Conservation (phyloP, 2,797 vertebrate genomes). For the Arctocebus calabarensis region DNA sequence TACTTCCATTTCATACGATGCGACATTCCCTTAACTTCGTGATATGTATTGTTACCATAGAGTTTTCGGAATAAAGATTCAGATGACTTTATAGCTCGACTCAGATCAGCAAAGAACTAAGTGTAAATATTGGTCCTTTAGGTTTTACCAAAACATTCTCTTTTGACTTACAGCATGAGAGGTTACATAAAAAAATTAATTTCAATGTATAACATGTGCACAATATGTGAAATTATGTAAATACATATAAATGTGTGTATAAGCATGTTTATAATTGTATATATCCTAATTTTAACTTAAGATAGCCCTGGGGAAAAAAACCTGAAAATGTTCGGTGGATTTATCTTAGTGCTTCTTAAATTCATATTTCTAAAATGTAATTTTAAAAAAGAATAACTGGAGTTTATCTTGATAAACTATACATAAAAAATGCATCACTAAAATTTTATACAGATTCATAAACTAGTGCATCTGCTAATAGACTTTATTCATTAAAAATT, state of each 20-base stretch:
- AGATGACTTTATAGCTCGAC: slow-evolving; percentile 37
- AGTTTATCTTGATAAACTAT: slow-evolving; percentile 25
- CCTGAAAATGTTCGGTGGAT: not conserved
- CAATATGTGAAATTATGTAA: slow-evolving; percentile 20
- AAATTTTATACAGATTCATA: slow-evolving; percentile 4
- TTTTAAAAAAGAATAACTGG: not conserved
- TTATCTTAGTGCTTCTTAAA: slow-evolving; percentile 2
- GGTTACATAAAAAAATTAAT: slow-evolving; percentile 3
- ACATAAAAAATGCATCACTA: not conserved
- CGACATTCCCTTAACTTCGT: not conserved
- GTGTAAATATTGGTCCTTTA: slow-evolving; percentile 20
- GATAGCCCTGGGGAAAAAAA: not conserved
- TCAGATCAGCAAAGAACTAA: slow-evolving; percentile 54
- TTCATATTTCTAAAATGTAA: slow-evolving; percentile 53
- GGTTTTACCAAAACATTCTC: slow-evolving; percentile 31
- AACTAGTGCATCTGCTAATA: not conserved
- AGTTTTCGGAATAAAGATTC: slow-evolving; percentile 8
- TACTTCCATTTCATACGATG: not conserved
- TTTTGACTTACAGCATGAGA: slow-evolving; percentile 27
- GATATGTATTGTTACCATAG: slow-evolving; percentile 19
- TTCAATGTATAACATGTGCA: slow-evolving; percentile 40
- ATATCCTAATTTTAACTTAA: slow-evolving; percentile 41
- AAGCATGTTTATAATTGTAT: not conserved
- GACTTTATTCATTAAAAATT: slow-evolving; percentile 35
- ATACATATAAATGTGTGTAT: not conserved